Base-by-base conservation (phyloP, 2,888 invertebrate species). In the Xestoiulus laeticollis region DNA sequence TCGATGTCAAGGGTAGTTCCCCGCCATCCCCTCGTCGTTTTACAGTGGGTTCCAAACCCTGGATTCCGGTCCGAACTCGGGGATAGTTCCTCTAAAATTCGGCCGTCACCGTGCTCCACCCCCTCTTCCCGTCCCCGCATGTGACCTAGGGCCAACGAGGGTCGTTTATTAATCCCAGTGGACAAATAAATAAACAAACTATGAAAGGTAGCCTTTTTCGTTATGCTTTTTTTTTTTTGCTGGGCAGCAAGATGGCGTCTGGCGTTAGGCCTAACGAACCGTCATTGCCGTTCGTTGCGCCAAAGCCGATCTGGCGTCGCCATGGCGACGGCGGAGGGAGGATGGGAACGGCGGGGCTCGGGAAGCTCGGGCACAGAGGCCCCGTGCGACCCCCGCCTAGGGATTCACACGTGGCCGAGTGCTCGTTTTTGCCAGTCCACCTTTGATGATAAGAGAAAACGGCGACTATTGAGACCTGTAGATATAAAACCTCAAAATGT, bases 311-410 rank as follows among this genome's bases (percentile, higher is more conserved):
- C 68, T 26, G 8, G 26, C 22, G 68, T 68, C 26, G 26, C 68
- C 68, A 68, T 68, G 68, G 68, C 68, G 68, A 68, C 68, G 68
- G 68, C 68, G 10, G 26, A 68, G 68, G 68, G 68, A 68, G 22
- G 68, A 68, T 68, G 68, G 48, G 68, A 68, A 26, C 68, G 68
- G 68, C 12, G 68, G 68, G 68, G 68, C 68, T 68, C 68, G 68
- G 26, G 68, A 68, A 68, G 68, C 68, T 68, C 26, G 0, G 22
- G 26, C 68, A n/a, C 10, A 14, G 48, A 14, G 48, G 48, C 16
- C 48, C 16, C 16, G 19, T 59, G 19, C n/a, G n/a, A n/a, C 59
- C n/a, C 59, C 19, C 59, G n/a, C 43, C 43, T 43, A 8, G 10
- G 16, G 48, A 22, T 22, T 1, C 10, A 5, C 68, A 68, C 68